Base-by-base conservation (phyloP, 2,888 invertebrate species). In the Aphidius colemani region DNA sequence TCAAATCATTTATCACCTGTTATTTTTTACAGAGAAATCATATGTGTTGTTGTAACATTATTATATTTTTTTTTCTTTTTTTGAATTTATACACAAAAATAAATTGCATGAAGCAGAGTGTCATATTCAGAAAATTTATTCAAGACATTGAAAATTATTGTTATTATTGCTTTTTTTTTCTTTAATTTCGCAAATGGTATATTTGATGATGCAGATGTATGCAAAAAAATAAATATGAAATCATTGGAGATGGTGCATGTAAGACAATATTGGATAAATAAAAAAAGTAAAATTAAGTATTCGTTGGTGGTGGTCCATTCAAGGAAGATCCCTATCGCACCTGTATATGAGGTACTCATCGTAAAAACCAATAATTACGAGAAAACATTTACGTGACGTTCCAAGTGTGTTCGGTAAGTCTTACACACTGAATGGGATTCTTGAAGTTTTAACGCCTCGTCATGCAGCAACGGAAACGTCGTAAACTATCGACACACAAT, bases 361-460 rank as follows among this genome's bases (percentile, higher is more conserved):
- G 74, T 78, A 78, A 79, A 78, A 78, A 75, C 76, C 73, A 71
- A 75, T 78, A 77, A 78, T 78, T 79, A 78, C 72, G 76, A 74
- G 72, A 70, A 70, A 73, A 75, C 69, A 74, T 67, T 66, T 67
- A 66, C 65, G 64, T 64, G 64, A 62, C 48, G 63, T 63, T 30
- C 30, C 30, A 30, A 30, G 45, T 57, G 57, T 46, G 45, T 39
- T 57, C 18, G 57, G 57, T 45, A 57, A 57, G 39, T 57, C 46
- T 46, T 46, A 57, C 10, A 39, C 46, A 44, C 44, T 53, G 53
- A 41, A 30, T 30, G 30, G 30, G 30, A 30, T 30, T 30, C 30
- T 30, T 30, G 30, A 30, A 30, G 30, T 30, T 59, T 76, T 75
- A 75, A 76, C 72, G 71, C 71, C 73, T 74, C 72, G 72, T 72